Percentiles rank a stretch among this genome's conserved stretches.
Evolutionary conservation across 2,113 vertebrate genomes (phyloP).

Genomic region (Nothoprocta pentlandii): DNA sequence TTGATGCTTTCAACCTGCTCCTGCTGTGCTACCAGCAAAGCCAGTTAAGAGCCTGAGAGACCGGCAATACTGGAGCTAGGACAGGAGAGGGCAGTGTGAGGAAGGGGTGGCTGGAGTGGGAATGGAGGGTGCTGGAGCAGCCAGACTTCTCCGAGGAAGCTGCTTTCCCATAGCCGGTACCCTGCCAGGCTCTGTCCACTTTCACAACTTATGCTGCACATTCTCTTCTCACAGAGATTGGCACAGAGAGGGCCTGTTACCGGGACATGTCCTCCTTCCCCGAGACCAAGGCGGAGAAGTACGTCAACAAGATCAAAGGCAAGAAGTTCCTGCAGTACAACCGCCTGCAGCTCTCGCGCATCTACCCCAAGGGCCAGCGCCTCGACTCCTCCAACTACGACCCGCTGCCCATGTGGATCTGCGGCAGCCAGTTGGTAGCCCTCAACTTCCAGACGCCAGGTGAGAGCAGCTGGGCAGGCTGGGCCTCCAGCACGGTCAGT

Average conservation of each 20-base stretch:
- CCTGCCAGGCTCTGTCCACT: not conserved
- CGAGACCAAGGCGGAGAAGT: conserved; percentile 97
- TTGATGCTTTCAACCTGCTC: not conserved
- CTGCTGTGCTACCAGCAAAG: not conserved
- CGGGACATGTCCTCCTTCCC: conserved; percentile 99
- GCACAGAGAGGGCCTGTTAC: conserved; percentile 95
- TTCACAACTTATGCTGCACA: not conserved
- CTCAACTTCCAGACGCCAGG: conserved; percentile 99
- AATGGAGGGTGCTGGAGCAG: not conserved
- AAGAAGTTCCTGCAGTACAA: conserved; percentile 99
- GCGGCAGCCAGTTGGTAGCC: conserved; percentile 96
- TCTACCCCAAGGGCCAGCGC: conserved; percentile 97
- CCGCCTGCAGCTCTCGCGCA: conserved; percentile 95
- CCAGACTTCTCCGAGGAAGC: not conserved
- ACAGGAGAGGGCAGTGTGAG: not conserved
- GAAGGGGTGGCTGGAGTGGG: not conserved
- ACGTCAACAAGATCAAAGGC: conserved; percentile 95
- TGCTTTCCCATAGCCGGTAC: not conserved
- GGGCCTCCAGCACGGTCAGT: too few species aligned
- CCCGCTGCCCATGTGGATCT: conserved; percentile 98
- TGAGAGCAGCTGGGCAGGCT: conserved; percentile 58
- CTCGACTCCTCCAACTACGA: conserved; percentile 99
- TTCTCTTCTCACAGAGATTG: conserved; percentile 85
- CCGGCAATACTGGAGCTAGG: not conserved
- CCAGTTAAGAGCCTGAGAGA: rapidly evolving